Evolutionary conservation across 2,113 vertebrate genomes (phyloP), one percentile per base, ranked within the genome.

Genomic region (Lethenteron reissneri): DNA sequence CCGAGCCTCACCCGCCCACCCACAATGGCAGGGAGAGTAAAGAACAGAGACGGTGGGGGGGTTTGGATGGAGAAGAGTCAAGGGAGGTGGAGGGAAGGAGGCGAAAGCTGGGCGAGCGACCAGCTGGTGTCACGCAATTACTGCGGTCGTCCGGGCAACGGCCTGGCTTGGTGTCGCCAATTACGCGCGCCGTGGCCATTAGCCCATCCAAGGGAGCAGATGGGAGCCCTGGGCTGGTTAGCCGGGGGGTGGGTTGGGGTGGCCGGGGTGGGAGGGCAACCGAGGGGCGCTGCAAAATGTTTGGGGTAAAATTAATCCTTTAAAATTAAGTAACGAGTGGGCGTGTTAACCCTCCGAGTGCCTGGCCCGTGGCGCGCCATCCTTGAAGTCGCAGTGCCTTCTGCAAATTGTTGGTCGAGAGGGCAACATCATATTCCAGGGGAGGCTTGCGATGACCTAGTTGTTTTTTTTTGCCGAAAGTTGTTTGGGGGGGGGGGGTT

Each of bases 281-380:
- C 3, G 41, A 41, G 41, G 6, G 41, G 41, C 41, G 41, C 41
- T 41, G 41, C 41, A 41, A 41, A 25, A 68, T 68, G 64, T 68
- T 68, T 68, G 64, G 64, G 64, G 64, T n/a, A n/a, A 68, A 68
- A 68, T 68, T 68, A 68, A 68, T 68, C 64, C 64, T 68, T 68
- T 68, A 68, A 68, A 68, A 68, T 68, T n/a, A 68, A 25, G 25
- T 68, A 17, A 68, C 41, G 41, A 41, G 41, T 41, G 41, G 41
- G 41, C 41, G 41, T 41, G 41, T 41, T 41, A 41, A 41, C 41
- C 41, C 41, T 41, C 41, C 3, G 41, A 41, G 41, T 41, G 41
- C 41, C 5, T 41, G 41, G 41, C 41, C 41, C 3, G 41, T 41
- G 41, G 41, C 41, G 41, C 41, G 41, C 41, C 41, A 41, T 41